A percentile compares a stretch with the other conserved stretches of the same genome.
Conservation (phyloP, 2,113 vertebrate species). For the Mastomys coucha region DNA sequence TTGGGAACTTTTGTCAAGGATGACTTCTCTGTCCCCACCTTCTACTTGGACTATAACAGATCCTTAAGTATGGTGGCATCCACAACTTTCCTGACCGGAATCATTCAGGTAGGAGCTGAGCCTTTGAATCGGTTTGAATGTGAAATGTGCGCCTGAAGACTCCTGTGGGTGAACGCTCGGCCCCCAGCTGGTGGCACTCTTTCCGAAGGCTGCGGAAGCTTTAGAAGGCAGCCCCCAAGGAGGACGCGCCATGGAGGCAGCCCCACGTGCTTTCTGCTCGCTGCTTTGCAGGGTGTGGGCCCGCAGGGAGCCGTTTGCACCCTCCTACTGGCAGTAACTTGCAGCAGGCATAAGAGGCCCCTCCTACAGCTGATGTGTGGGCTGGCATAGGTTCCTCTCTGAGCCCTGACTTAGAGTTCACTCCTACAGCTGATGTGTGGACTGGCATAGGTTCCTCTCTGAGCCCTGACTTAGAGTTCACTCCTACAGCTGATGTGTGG, state of each 20-base stretch:
- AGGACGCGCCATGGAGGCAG: background rate
- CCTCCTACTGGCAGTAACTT: background rate
- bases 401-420: no score
- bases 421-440: background rate
- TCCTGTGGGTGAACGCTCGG: background rate
- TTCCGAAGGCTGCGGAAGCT: background rate
- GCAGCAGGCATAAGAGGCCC: background rate
- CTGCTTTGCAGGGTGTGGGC: background rate
- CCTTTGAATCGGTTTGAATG: background rate
- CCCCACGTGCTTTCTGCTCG: background rate
- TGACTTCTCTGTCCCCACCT: constrained; percentile 66
- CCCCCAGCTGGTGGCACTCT: background rate
- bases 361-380: background rate
- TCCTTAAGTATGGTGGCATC: constrained; percentile 76
- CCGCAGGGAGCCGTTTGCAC: background rate
- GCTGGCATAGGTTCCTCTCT: background rate
- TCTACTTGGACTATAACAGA: constrained; percentile 63
- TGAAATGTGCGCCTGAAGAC: background rate
- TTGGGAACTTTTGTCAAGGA: constrained; percentile 58
- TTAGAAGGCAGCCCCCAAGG: background rate
- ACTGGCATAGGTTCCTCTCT: background rate
- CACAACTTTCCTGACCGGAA: constrained; percentile 82
- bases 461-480: no score
- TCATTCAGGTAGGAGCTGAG: constrained; percentile 82
- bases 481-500: background rate